Evolutionary conservation across 2,113 vertebrate species (phyloP).

Genomic region (Sturnus vulgaris): DNA sequence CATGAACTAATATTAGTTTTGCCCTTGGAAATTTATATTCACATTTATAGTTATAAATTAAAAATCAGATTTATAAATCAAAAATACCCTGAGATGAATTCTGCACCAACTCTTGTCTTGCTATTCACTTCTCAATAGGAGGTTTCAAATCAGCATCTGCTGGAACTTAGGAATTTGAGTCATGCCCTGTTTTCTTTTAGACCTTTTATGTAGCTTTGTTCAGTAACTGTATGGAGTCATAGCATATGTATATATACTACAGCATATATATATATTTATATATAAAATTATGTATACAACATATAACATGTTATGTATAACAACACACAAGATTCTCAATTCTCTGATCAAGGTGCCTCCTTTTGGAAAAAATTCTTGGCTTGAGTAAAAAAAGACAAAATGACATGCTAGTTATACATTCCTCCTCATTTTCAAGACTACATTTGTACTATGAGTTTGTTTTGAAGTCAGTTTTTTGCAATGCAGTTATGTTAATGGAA

Average conservation of each 20-base stretch:
- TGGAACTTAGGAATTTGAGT: neutral
- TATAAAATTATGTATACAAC: neutral
- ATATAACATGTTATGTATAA: too few relatives aligned
- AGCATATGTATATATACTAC: neutral
- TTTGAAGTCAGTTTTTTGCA: neutral
- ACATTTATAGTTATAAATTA: neutral
- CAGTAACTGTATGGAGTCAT: neutral
- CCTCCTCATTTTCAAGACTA: neutral
- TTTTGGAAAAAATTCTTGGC: neutral
- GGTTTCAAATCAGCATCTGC: neutral
- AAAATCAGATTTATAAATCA: slow-evolving; percentile 9
- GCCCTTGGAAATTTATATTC: neutral
- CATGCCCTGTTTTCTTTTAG: neutral
- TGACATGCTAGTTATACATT: neutral
- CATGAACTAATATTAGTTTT: neutral
- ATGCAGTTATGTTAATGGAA: neutral
- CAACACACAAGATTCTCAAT: neutral
- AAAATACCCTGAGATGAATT: neutral
- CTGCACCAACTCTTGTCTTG: neutral
- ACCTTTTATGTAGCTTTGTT: neutral
- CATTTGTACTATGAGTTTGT: neutral
- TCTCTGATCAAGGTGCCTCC: neutral
- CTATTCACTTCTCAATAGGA: neutral
- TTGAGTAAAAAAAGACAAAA: neutral
- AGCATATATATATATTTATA: neutral